Evolutionary conservation across 37 sponge, comb jelly and placozoan species (phyloP), one percentile per base, ranked within the genome.

Genomic region (Chondrilla cf. caribensis): DNA sequence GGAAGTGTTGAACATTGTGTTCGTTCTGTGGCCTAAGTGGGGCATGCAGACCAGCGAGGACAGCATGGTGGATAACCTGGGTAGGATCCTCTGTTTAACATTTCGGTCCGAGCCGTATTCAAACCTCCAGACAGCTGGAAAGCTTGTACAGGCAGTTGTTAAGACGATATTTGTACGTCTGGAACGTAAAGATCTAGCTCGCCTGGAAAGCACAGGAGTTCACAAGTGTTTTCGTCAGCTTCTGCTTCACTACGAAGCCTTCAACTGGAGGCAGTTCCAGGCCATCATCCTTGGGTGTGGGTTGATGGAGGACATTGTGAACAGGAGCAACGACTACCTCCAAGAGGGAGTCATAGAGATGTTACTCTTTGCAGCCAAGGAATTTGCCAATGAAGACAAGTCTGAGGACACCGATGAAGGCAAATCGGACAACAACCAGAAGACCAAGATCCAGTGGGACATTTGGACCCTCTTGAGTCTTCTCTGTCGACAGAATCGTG

Each of bases 381-480:
- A 73, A 11, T 73, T 73, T 73, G 76, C 76, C 44, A 33, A 7
- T 28, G 31, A 17, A 7, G 51, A 47, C 51, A 47, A 47, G 11
- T 47, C 51, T 47, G 51, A 11, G 6, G 11, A 11, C 11, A 11
- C 11, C 6, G 6, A 11, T 47, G 51, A 47, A 11, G 64, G 64
- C 15, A 15, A 15, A 15, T 39, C 44, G 9, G 25, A 32, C 21
- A 9, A 2, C 2, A 2, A 18, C 22, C 17, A 37, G 41, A 73
- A 73, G 8, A 3, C 3, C 9, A 73, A 73, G 44, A 18, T 73
- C 0, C 76, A 73, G 43, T 73, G 76, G 76, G 41, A 39, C 76
- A 73, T 73, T 37, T 73, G 76, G 76, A 73, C 76, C 2, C 76
- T 73, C 25, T 25, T 73, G 41, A 73, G 76, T 39, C 24, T 73